Conservation (phyloP, 2,113 vertebrate genomes). For the Sigmodon hispidus region DNA sequence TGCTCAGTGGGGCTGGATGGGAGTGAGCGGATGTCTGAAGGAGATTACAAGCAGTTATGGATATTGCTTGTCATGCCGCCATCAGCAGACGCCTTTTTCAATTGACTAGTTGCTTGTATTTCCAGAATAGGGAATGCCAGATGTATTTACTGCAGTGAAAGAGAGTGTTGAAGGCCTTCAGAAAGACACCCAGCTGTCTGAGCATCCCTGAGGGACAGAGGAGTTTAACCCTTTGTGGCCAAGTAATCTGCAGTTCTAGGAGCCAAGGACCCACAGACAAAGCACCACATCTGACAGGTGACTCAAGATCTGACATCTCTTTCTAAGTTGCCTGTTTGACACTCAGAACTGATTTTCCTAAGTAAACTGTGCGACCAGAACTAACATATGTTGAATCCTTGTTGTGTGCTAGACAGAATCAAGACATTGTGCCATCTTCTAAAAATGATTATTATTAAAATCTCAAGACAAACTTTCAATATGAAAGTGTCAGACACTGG, state of each 20-base stretch:
- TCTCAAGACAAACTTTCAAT: slow-evolving; percentile 15
- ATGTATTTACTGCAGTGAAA: slow-evolving; percentile 2
- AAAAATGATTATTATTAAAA: not conserved
- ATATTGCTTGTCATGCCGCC: slow-evolving; percentile 80
- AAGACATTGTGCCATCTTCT: not conserved
- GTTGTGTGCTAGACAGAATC: not conserved
- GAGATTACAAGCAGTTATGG: slow-evolving; percentile 80
- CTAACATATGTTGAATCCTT: slow-evolving; percentile 5
- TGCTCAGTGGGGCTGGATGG: slow-evolving; percentile 71
- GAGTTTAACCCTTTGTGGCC: slow-evolving; percentile 38
- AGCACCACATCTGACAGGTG: not conserved
- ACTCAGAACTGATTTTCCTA: slow-evolving; percentile 29
- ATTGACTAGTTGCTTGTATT: slow-evolving; percentile 56
- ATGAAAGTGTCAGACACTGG: not conserved
- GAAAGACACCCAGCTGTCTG: slow-evolving; percentile 63
- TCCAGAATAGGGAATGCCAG: slow-evolving; percentile 59
- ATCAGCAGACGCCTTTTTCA: slow-evolving; percentile 74
- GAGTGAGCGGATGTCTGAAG: slow-evolving; percentile 63
- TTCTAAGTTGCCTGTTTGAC: slow-evolving; percentile 34
- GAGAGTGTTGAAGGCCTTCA: slow-evolving; percentile 11
- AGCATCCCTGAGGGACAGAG: not conserved
- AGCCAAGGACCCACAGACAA: not conserved
- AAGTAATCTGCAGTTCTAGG: slow-evolving; percentile 25
- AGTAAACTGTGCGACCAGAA: slow-evolving; percentile 11
- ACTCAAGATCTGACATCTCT: not conserved